Evolutionary conservation across 2,888 invertebrate species (phyloP).

Genomic region (Drosophila anomalipes): DNA sequence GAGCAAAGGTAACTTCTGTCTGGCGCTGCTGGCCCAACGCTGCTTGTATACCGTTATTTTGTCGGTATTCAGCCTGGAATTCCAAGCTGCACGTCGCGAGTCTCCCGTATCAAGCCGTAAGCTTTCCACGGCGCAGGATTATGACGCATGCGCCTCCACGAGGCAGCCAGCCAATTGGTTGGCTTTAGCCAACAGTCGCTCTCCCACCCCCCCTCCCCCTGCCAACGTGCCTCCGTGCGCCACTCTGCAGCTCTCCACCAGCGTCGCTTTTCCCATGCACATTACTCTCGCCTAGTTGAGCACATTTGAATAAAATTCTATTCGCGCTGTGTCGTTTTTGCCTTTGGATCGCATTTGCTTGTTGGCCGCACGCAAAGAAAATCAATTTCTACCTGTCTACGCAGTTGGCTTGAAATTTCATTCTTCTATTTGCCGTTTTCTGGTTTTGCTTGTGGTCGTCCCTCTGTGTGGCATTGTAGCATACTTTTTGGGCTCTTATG

Average conservation of each 20-base stretch:
- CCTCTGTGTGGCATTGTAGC: constrained; percentile 40
- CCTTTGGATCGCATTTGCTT: constrained; percentile 35
- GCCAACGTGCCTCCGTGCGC: not conserved
- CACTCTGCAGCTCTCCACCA: constrained; percentile 3
- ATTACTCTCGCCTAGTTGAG: constrained; percentile 77
- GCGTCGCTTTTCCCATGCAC: constrained; percentile 72
- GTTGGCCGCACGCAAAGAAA: constrained; percentile 60
- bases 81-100: constrained; percentile 45
- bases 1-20: constrained; percentile 86
- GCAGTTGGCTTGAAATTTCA: constrained; percentile 19
- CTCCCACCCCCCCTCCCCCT: constrained; percentile 30
- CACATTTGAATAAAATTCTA: constrained; percentile 77
- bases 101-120: constrained; percentile 10
- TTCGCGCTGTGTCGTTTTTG: constrained; percentile 41
- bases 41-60: constrained; percentile 70
- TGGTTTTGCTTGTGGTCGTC: constrained; percentile 15
- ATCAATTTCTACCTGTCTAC: constrained; percentile 76
- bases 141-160: constrained; percentile 64
- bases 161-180: constrained; percentile 70
- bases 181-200: constrained; percentile 10
- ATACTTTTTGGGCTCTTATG: constrained; percentile 68
- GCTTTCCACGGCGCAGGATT: constrained; percentile 70
- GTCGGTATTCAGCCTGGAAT: constrained; percentile 80
- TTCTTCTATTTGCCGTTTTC: constrained; percentile 12
- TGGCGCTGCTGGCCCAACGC: constrained; percentile 71